Base-by-base conservation (phyloP, 2,113 vertebrate genomes). In the Pheucticus melanocephalus region DNA sequence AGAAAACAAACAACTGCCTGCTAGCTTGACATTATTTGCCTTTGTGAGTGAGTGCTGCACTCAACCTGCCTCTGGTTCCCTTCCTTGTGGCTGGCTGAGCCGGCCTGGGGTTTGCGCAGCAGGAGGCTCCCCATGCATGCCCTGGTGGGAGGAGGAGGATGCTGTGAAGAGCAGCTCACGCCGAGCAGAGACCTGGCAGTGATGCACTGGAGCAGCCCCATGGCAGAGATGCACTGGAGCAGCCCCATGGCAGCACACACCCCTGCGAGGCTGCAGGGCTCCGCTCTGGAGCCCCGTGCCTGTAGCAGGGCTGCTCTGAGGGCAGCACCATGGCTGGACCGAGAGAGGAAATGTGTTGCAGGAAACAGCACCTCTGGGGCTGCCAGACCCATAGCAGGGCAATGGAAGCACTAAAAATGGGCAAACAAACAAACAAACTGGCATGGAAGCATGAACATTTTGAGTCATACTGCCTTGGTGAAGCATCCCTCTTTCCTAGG, bases 301-400 rank as follows among this genome's bases (percentile, higher is more conserved):
- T 15, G 16, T 23, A 42, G 7, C 57, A 33, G 7, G 6, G 31
- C 28, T 57, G 65, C 35, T 39, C 77, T 2, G 24, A 28, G 39
- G 21, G 24, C 24, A 59, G 70, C 14, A 21, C 25, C 80, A 11
- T 0, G 2, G 30, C 64, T 30, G 60, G 56, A 33, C 11, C 2
- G 9, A 14, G 30, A 61, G 51, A 5, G 37, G 31, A 30, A 54
- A 47, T 1, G 47, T 0, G 42, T 13, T 6, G 27, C 0, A 0
- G 23, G 71, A 30, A 84, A 51, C 11, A 12, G 19, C 9, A 4
- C 81, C 53, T 30, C 48, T 5, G n/a, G 8, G 21, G 40, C 33
- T 5, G 5, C 57, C 39, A 33, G 59, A 30, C 23, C 51, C 4
- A 0, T 24, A 40, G 61, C 73, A 33, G 22, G 51, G n/a, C 4